Base-by-base conservation (phyloP, 2,113 vertebrate species). In the Anthoscopus minutus region DNA sequence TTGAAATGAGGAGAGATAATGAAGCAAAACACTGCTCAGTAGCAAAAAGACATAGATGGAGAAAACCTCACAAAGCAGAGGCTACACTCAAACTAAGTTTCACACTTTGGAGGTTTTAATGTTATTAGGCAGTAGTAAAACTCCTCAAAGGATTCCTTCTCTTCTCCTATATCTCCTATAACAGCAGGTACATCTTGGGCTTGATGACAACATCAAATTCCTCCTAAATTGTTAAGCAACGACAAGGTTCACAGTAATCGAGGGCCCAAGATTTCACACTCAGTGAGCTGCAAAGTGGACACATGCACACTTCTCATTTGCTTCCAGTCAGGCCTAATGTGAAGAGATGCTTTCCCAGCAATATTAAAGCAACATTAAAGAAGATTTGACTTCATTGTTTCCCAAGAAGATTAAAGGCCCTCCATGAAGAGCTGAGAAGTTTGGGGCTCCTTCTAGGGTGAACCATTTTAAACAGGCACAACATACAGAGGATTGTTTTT, bases 201-300 rank as follows among this genome's bases (percentile, higher is more conserved):
- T 89, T 90, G 94, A 97, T 70, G 96, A 96, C 94, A 97, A 96
- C 89, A 94, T 95, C 83, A 86, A 73, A 94, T 96, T 96, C 94
- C 89, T 96, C 92, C 92, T 92, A 94, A 85, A 94, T 67, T 93
- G 92, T 92, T 97, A 94, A 93, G 71, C 71, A 73, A 81, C 87
- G 89, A 58, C 86, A 95, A 85, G 90, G 89, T 92, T 97, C 95
- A 96, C 93, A 91, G 87, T 81, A 93, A 93, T 85, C 2, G 20
- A 95, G 88, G 85, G 87, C 88, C 87, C 72, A 25, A 53, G 64
- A 93, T 94, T 96, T 97, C 95, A 95, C 92, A 93, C 95, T 92
- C 89, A 67, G 42, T 85, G 93, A 93, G 86, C 88, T 95, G 94
- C 92, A 93, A 97, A 96, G 70, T 70, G 88, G 50, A 65, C 70